Evolutionary conservation across 35 echinoderm and acorn worm genomes (phyloP).

Genomic region (Apostichopus japonicus): DNA sequence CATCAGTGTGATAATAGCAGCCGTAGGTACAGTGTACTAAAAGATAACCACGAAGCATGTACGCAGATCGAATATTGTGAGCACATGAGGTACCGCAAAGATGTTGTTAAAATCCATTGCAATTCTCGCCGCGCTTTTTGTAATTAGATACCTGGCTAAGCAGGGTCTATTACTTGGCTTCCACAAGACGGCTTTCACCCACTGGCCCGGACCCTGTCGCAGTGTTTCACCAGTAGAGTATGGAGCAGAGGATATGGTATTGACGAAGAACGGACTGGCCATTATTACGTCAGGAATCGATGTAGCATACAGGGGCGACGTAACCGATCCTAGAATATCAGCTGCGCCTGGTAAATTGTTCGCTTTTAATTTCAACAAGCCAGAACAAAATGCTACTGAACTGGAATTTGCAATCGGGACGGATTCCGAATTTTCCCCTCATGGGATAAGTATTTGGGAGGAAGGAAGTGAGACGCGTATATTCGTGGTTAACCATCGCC

Average conservation of each 20-base stretch:
- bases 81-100: neutral
- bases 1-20: no score
- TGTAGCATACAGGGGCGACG: neutral
- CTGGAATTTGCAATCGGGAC: neutral
- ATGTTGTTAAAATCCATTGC: conserved; percentile 14
- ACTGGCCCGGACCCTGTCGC: conserved; percentile 26
- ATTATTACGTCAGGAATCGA: conserved; percentile 31
- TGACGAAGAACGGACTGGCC: conserved; percentile 38
- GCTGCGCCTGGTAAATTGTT: conserved; percentile 20
- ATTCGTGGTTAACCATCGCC: conserved; percentile 47
- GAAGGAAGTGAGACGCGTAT: neutral
- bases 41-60: no score
- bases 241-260: conserved; percentile 46
- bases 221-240: conserved; percentile 15
- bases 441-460: conserved; percentile 47
- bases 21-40: no score
- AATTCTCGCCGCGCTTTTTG: neutral
- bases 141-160: neutral
- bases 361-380: conserved; percentile 24
- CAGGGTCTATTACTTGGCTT: neutral
- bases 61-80: neutral
- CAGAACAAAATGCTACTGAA: conserved; percentile 26
- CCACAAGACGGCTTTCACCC: conserved; percentile 22
- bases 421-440: conserved; percentile 17
- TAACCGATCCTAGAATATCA: conserved; percentile 34